Conservation (phyloP, 2,113 vertebrate genomes). For the Apeltes quadracus region DNA sequence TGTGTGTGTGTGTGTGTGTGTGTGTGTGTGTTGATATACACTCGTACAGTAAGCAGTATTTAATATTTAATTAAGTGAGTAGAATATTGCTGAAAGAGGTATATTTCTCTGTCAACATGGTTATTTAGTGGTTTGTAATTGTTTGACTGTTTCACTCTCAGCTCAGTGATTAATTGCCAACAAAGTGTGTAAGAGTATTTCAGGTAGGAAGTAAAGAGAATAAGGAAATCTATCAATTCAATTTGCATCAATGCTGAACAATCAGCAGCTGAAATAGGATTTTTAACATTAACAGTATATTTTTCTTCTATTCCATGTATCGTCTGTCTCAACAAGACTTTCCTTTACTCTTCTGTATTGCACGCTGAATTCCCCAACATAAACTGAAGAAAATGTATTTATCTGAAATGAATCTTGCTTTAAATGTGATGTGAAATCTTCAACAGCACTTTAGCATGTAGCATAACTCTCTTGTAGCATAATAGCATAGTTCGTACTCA, state of each 20-base stretch:
- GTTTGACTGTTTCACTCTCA: conserved; percentile 9
- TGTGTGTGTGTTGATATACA: conserved; percentile 14
- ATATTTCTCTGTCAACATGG: conserved; percentile 73
- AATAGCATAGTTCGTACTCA: no score
- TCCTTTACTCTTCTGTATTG: not conserved
- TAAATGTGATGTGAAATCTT: conserved; percentile 8
- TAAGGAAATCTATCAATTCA: conserved; percentile 28
- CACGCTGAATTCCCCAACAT: conserved; percentile 23
- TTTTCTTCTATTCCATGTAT: conserved; percentile 14
- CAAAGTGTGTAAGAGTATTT: conserved; percentile 8
- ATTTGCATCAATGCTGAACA: conserved; percentile 35
- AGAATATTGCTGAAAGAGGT: conserved; percentile 67
- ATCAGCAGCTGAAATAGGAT: conserved; percentile 7
- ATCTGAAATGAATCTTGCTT: conserved; percentile 27
- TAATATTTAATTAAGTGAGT: conserved; percentile 51
- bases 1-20: conserved; percentile 31
- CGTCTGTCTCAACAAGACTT: conserved; percentile 20
- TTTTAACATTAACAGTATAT: conserved; percentile 29
- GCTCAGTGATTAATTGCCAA: conserved; percentile 14
- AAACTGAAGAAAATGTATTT: conserved; percentile 18
- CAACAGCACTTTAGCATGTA: conserved; percentile 14
- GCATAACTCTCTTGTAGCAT: not conserved
- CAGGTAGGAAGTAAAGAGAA: conserved; percentile 5
- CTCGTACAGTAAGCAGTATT: conserved; percentile 66
- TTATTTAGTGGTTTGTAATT: conserved; percentile 47